Evolutionary conservation across 2,113 vertebrate species (phyloP), one percentile per base, ranked within the genome.

Genomic region (Nothobranchius furzeri): DNA sequence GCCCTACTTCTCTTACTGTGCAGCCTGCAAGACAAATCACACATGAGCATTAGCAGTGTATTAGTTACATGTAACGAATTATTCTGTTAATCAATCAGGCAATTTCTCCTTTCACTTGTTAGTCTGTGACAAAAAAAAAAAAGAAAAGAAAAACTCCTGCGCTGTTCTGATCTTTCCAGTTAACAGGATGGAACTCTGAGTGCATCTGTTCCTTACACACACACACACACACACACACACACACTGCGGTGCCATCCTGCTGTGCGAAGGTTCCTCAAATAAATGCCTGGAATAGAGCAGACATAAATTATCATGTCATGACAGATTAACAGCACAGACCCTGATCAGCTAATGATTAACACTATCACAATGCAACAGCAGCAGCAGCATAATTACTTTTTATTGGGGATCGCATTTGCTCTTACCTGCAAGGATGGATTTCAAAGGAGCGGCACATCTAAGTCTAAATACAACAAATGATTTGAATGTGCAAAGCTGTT

Each of bases 51-150:
- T 91, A 87, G 89, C 87, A 85, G 86, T 86, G 85, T 92, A 93
- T 93, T 93, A 93, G 93, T 94, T 93, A 92, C 91, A 90, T 89
- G 87, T 89, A 84, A 79, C 73, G 86, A 85, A 92, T 90, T 68
- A 89, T 87, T 91, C 85, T 87, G 73, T 90, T 89, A 89, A 92
- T 93, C 89, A 91, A 92, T 93, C 90, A 92, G 76, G 78, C 56
- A 56, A 80, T 89, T 89, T 78, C 84, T 75, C 81, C 73, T 64
- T 81, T 79, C 60, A 75, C 88, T 89, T 91, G 91, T 92, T 90
- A 91, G 92, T 86, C 84, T 74, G 78, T 77, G 76, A 84, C 85
- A 91, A 81, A 83, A 76, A 88, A 83, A 76, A 88, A 86, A 85
- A 20, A 35, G 7, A 13, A 13, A 43, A 43, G 37, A 13, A 10